Evolutionary conservation across 1,140 invertebrate genomes (phyloP), one percentile per base, ranked within the genome.

Genomic region (Nomia melanderi): DNA sequence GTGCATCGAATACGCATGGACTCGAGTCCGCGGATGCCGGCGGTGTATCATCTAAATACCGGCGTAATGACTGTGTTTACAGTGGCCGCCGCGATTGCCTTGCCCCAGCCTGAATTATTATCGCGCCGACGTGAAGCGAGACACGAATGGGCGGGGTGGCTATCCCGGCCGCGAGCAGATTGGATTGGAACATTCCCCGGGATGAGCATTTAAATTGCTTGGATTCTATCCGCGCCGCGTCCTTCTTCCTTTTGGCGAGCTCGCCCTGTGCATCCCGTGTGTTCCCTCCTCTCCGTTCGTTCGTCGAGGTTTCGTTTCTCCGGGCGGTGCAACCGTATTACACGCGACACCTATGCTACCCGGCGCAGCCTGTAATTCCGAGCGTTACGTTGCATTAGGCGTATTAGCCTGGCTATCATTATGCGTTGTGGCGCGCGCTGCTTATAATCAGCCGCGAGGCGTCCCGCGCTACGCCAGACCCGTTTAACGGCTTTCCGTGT

Each of bases 121-220:
- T 83, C 67, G 53, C 27, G 54, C 33, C 64, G 44, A 44, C 33
- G 54, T 36, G 65, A 77, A 78, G 50, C 65, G 73, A 77, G 64
- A 65, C 66, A 62, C 60, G 64, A 72, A 86, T 80, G 84, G 82
- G 74, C 84, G 79, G 84, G 72, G 74, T 78, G 72, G 44, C 5
- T 63, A 17, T n/a, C 60, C 20, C 20, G 8, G 44, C 56, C 23
- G 36, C 44, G 56, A 44, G 53, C 44, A 73, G 74, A 81, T 81
- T 73, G 74, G 62, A 78, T 83, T 44, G 54, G 50, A 31, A 29
- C 69, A 65, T 78, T 77, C 74, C 56, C 6, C 23, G 47, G 39
- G 41, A 78, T 65, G 63, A 65, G 57, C 64, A 77, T 81, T 81
- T 74, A 78, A 83, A 81, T 81, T 72, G 73, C 77, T 56, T 31